A percentile compares a stretch with the other conserved stretches of the same genome.
phyloP scores from a whole-genome alignment of 2,888 invertebrate species.

The Drosophila cyrtoloma region DNA sequence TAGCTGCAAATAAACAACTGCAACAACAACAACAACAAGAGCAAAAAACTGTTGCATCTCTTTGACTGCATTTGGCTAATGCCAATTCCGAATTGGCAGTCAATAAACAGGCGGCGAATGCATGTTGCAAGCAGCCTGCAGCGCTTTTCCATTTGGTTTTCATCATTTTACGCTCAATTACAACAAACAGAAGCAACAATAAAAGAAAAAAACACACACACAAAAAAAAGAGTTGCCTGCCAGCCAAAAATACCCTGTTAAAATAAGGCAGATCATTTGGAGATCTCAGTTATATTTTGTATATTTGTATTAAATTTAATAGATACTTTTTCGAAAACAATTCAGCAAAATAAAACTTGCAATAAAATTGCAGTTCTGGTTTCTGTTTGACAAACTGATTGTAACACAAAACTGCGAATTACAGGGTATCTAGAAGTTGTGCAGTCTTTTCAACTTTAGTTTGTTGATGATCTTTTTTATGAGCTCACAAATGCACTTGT shows the following conservation, averaged over 20 bases:
- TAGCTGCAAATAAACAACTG: slow-evolving; percentile 2
- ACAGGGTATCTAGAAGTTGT: background rate
- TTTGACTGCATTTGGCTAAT: slow-evolving; percentile 10
- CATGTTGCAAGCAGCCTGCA: slow-evolving; percentile 18
- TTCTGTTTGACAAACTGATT: background rate
- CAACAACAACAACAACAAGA: background rate
- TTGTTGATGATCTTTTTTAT: too few species aligned
- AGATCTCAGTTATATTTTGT: background rate
- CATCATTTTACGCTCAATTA: slow-evolving; percentile 44
- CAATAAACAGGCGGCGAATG: slow-evolving; percentile 7
- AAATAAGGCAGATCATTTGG: background rate
- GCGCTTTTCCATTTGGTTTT: slow-evolving; percentile 52
- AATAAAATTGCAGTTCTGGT: background rate
- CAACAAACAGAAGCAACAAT: slow-evolving; percentile 11
- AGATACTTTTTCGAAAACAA: background rate
- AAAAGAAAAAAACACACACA: slow-evolving; percentile 1
- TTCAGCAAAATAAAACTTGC: background rate
- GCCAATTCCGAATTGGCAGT: slow-evolving; percentile 8
- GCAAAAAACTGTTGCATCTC: slow-evolving; percentile 12
- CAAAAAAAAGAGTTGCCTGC: background rate
- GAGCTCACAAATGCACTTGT: slow-evolving; percentile 1
- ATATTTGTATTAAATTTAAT: background rate
- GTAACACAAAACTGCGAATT: background rate
- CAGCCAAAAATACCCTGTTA: background rate
- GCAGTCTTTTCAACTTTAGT: background rate